Conservation (phyloP, 2,113 vertebrate species). For the Sylvietta virens region DNA sequence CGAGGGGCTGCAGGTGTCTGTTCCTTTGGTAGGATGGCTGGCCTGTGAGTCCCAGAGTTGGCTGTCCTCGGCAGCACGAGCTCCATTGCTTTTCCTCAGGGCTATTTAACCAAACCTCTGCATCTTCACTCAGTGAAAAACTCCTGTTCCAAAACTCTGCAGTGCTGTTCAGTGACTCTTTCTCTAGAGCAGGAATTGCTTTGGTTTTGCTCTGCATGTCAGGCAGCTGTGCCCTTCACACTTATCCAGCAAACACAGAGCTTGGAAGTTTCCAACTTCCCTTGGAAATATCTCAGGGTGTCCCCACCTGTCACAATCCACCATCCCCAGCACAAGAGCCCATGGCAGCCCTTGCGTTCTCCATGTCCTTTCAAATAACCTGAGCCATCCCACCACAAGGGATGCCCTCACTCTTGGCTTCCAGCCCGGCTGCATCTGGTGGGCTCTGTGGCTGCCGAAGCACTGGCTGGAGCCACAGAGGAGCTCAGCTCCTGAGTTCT, state of each 20-base stretch:
- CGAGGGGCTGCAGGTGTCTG: fast-evolving
- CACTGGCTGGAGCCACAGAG: neutral
- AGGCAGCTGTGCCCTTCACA: neutral
- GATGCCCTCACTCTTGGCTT: neutral
- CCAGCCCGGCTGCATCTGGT: neutral
- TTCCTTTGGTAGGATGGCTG: neutral
- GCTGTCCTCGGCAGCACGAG: neutral
- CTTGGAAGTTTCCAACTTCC: neutral
- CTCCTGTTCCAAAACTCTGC: neutral
- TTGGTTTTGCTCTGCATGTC: fast-evolving
- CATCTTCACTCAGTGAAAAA: neutral
- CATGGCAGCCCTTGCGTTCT: neutral
- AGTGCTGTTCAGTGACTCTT: fast-evolving
- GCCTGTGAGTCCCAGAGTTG: fast-evolving
- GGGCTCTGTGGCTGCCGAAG: fast-evolving
- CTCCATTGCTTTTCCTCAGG: neutral
- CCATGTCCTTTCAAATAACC: neutral
- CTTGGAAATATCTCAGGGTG: neutral
- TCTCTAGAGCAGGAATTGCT: neutral
- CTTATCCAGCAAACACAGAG: neutral
- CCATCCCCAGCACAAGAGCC: neutral
- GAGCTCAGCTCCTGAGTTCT: neutral
- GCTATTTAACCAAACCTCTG: neutral
- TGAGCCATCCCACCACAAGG: neutral
- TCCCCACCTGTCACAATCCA: neutral